Conservation (phyloP, 2,113 vertebrate species). For the Tringa solitaria region DNA sequence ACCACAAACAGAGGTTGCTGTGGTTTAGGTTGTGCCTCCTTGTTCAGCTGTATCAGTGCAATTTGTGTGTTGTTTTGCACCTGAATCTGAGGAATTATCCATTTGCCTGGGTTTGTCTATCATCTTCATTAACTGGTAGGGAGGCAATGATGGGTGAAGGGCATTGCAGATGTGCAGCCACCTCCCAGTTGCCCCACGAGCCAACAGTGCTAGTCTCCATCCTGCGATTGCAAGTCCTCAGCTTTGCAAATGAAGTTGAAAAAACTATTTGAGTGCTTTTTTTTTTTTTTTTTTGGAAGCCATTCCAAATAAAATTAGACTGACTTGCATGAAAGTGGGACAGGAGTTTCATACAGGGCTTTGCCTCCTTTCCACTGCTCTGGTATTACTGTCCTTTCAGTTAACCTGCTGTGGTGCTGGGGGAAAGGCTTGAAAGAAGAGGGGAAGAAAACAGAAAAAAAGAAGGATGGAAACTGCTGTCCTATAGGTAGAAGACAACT, state of each 20-base stretch:
- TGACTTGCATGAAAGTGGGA: neutral
- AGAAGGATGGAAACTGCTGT: neutral
- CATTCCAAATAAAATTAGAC: neutral
- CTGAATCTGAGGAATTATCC: no score
- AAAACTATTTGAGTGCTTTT: neutral
- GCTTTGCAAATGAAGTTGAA: neutral
- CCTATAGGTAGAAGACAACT: neutral
- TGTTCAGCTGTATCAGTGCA: neutral
- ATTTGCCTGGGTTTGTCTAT: neutral
- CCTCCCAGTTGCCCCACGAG: fast-evolving
- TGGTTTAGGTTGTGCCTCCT: neutral
- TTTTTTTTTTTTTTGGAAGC: neutral
- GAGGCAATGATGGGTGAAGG: neutral
- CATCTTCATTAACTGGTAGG: neutral
- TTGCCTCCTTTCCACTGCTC: neutral
- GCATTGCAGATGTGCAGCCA: neutral
- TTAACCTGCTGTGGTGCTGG: neutral
- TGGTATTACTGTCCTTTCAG: neutral
- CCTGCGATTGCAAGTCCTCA: neutral
- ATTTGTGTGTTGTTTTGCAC: neutral
- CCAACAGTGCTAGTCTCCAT: neutral
- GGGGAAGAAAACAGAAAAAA: neutral
- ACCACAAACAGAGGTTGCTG: neutral
- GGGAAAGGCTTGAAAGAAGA: neutral
- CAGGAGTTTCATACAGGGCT: neutral